Conservation (phyloP, 1,140 invertebrate species). For the Galleria mellonella region DNA sequence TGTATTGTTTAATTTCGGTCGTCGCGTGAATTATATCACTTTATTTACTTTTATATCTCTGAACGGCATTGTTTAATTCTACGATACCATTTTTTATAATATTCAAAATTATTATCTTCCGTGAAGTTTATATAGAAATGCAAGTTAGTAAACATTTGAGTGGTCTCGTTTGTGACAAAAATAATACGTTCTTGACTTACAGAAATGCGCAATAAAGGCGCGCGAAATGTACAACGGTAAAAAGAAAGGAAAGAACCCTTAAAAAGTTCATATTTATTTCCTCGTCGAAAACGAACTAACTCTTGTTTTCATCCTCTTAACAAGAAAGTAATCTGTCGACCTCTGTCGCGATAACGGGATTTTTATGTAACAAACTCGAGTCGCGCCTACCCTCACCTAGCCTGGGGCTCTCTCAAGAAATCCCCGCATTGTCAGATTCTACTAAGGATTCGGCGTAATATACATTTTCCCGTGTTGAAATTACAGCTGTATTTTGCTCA, state of each 20-base stretch:
- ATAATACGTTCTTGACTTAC: constrained; percentile 1
- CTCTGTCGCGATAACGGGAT: constrained; percentile 65
- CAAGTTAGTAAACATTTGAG: too few species aligned
- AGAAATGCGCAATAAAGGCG: constrained; percentile 19
- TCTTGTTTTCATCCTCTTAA: constrained; percentile 69
- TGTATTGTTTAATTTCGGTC: constrained; percentile 23
- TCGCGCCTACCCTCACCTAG: constrained; percentile 68
- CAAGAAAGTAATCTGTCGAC: constrained; percentile 70
- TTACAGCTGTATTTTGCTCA: constrained; percentile 59
- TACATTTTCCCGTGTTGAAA: constrained; percentile 62
- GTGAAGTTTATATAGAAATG: too few species aligned
- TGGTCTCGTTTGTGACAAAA: neutral
- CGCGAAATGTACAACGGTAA: constrained; percentile 11
- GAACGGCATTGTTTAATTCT: neutral
- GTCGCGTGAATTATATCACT: constrained; percentile 23
- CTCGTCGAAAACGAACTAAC: constrained; percentile 51
- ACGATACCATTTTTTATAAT: too few species aligned
- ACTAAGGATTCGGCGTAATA: constrained; percentile 59
- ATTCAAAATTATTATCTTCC: too few species aligned
- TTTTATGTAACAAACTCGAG: constrained; percentile 69
- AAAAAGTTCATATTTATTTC: constrained; percentile 52
- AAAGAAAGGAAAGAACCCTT: constrained; percentile 19
- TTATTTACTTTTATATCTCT: neutral
- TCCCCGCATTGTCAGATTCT: constrained; percentile 60
- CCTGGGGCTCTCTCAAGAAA: constrained; percentile 56